These are phyloP conservation scores for Lycocorax pyrrhopterus DNA, from an alignment of 2,113 vertebrate species.

Conservation along the genomic window DNA sequence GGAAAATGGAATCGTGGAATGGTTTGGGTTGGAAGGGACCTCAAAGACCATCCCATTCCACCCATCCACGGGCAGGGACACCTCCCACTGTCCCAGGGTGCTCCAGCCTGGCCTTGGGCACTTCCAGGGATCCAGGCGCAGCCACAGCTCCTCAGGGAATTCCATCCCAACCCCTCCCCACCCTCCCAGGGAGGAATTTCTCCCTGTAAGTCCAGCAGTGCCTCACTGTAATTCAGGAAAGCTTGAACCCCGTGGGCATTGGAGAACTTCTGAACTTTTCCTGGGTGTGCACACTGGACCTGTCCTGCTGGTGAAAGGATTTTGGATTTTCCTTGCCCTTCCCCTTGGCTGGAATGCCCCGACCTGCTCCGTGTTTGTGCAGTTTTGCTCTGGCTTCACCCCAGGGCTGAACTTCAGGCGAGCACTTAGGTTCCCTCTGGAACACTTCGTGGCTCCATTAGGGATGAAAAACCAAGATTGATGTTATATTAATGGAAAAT, in stretches of 20 bases:
- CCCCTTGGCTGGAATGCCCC: not conserved
- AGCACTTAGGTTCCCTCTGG: not conserved
- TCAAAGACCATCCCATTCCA: no score
- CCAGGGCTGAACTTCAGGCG: not conserved
- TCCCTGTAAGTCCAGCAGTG: not conserved
- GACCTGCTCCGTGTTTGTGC: not conserved
- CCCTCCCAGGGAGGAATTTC: not conserved
- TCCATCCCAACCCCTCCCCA: not conserved
- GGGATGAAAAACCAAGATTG: not conserved
- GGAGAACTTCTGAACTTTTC: not conserved
- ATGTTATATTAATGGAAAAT: slow-evolving; percentile 27
- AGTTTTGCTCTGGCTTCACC: not conserved
- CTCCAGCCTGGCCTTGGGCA: not conserved
- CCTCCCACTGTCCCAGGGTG: fast-evolving
- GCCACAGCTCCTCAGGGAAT: not conserved
- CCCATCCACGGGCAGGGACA: no score
- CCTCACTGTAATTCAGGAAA: not conserved
- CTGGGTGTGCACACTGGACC: not conserved
- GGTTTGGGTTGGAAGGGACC: not conserved
- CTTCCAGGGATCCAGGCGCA: not conserved
- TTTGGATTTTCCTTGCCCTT: not conserved
- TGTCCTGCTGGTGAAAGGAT: not conserved
- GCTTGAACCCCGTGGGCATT: fast-evolving
- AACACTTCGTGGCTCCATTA: not conserved
- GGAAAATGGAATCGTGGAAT: not conserved